Evolutionary conservation across 2,113 vertebrate species (phyloP), one percentile per base, ranked within the genome.

Genomic region (Corythaeola cristata): DNA sequence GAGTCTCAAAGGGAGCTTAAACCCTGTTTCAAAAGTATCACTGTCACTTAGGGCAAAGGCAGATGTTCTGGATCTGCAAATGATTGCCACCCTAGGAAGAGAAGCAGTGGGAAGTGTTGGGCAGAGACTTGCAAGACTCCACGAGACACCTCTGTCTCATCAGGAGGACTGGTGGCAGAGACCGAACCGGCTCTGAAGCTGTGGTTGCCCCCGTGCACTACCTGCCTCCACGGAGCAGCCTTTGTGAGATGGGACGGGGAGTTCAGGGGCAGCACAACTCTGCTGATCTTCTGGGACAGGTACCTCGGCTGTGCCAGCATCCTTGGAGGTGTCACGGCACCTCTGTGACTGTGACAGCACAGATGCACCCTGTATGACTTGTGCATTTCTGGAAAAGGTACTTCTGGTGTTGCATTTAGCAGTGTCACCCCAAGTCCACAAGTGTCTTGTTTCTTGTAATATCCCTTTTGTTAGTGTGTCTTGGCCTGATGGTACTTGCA

Each of bases 401-500:
- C 19, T 66, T 4, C 30, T 8, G 30, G n/a, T 21, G 41, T 8
- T 81, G 63, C 28, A 7, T 33, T 87, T 7, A 32, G 39, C 32
- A 30, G 11, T 2, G 16, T 9, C 79, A 67, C 1, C 58, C 49
- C 67, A 4, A 16, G 47, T 76, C 52, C 76, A 15, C 23, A 12
- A 20, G 23, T 12, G 6, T 86, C 35, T 23, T 19, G 37, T 39
- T 92, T 71, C 66, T 67, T 0, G 0, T 15, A 19, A 16, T 0
- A 0, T 6, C 63, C 44, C 32, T n/a, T 50, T 39, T 12, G 41
- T 28, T 47, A 12, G 21, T 6, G 20, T 45, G 45, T 22, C 39
- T 53, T 47, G 33, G 59, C n/a, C 39, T 66, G 58, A 13, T 66
- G 58, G 11, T 13, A 7, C 15, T 30, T 75, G 62, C 27, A 50